phyloP scores from a whole-genome alignment of 2,113 vertebrate genomes.

The Aegotheles bennettii region DNA sequence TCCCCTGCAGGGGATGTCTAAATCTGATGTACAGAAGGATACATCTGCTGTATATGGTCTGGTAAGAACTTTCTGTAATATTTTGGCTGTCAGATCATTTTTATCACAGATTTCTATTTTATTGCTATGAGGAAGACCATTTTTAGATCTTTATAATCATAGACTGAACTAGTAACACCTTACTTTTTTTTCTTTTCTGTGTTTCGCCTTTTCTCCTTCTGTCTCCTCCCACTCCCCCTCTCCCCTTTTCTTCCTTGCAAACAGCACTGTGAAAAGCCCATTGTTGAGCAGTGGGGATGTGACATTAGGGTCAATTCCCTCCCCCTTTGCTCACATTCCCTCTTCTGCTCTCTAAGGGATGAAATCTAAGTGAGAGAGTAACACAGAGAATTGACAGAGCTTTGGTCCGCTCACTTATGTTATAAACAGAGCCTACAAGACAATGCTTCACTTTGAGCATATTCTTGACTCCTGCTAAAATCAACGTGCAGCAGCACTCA shows the following conservation, averaged over 20 bases:
- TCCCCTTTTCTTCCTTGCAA: not conserved
- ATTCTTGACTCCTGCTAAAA: not conserved
- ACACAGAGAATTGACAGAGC: not conserved
- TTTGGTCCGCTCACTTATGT: rapidly evolving
- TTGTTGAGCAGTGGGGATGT: not conserved
- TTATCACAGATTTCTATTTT: not conserved
- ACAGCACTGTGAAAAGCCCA: not conserved
- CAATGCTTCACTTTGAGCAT: not conserved
- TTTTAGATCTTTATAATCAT: not conserved
- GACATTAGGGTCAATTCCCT: not conserved
- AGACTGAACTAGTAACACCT: not conserved
- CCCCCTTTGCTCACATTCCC: not conserved
- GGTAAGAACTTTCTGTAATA: not conserved
- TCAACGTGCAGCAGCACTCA: rapidly evolving
- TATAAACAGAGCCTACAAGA: not conserved
- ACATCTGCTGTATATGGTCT: not conserved
- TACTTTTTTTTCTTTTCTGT: not conserved
- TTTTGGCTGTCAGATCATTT: not conserved
- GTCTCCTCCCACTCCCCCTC: not conserved
- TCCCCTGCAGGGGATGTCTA: not conserved
- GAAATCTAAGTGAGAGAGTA: not conserved
- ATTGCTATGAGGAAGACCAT: not conserved
- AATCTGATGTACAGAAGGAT: not conserved
- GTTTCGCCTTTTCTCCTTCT: not conserved
- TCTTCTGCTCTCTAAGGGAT: not conserved